Conservation (phyloP, 2,113 vertebrate genomes). For the Myiopsitta monachus region DNA sequence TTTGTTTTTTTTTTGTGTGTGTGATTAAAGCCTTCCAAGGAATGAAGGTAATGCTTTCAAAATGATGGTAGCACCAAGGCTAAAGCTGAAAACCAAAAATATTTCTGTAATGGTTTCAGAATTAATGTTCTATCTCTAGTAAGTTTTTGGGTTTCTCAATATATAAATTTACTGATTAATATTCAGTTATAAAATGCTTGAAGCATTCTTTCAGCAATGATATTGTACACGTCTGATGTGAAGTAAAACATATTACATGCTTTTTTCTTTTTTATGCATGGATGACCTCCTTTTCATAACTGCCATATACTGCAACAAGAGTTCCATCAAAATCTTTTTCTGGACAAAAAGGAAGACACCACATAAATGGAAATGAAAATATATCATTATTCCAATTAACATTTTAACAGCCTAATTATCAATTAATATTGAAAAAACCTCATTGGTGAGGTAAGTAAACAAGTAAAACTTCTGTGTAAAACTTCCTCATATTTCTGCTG, state of each 20-base stretch:
- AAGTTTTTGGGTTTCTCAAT: neutral
- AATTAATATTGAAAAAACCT: neutral
- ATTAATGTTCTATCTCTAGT: neutral
- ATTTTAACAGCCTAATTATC: neutral
- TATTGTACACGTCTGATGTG: neutral
- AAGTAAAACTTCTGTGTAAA: neutral
- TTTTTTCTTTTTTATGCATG: neutral
- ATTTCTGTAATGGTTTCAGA: neutral
- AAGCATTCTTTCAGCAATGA: neutral
- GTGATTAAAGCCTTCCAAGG: neutral
- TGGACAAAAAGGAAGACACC: neutral
- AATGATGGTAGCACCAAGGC: neutral
- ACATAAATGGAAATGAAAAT: neutral
- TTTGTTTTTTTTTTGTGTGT: neutral
- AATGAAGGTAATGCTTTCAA: neutral
- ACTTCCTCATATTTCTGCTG: neutral
- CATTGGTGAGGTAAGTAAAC: neutral
- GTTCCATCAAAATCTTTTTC: neutral
- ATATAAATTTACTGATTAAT: neutral
- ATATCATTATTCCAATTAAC: neutral
- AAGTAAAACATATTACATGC: neutral
- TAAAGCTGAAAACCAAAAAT: neutral
- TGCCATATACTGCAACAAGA: neutral
- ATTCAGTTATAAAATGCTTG: neutral
- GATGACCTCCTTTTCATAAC: neutral